Conservation (phyloP, 2,113 vertebrate species). For the Dipodomys spectabilis region DNA sequence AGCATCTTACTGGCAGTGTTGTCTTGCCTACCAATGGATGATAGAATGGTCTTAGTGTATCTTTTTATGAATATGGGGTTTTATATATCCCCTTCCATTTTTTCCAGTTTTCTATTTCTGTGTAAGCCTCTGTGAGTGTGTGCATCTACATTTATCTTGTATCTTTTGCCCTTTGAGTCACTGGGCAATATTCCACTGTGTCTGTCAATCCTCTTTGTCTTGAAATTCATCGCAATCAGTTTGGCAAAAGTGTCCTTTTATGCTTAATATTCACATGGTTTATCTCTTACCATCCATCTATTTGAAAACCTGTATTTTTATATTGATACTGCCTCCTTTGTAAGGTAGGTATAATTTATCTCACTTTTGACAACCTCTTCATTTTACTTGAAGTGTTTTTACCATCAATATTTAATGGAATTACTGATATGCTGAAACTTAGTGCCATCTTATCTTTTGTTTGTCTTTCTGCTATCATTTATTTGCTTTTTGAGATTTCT, state of each 20-base stretch:
- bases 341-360: background rate
- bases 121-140: background rate
- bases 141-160: background rate
- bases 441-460: background rate
- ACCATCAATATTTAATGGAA: background rate
- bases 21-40: background rate
- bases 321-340: background rate
- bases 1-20: background rate
- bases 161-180: background rate
- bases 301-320: background rate
- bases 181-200: background rate
- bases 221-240: background rate
- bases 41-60: no score
- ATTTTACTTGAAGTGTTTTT: background rate
- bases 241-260: background rate
- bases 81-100: no score
- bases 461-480: background rate
- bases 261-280: background rate
- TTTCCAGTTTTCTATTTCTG: background rate
- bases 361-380: background rate
- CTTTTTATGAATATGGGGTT: background rate
- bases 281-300: background rate
- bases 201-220: background rate
- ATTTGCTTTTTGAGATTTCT: background rate
- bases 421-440: background rate